Evolutionary conservation across 1,140 invertebrate species (phyloP).

Genomic region (Meloidogyne floridensis): DNA sequence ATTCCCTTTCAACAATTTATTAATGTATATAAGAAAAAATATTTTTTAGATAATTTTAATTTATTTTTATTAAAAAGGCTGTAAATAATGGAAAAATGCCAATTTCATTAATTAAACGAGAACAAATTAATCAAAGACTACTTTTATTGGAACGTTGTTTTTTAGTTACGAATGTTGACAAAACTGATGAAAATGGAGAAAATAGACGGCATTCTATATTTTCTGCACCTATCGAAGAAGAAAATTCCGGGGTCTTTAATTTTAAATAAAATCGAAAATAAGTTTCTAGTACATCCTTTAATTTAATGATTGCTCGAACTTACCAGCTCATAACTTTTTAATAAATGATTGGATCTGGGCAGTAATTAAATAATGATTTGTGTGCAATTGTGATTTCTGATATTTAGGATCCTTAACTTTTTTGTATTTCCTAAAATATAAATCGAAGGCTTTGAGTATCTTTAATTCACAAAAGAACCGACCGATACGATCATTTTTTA

Average conservation of each 20-base stretch:
- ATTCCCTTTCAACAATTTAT: constrained; percentile 33
- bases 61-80: constrained; percentile 17
- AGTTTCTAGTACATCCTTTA: no score
- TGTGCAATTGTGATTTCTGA: no score
- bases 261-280: not conserved
- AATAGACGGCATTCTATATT: constrained; percentile 32
- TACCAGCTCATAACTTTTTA: no score
- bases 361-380: no score
- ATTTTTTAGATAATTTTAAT: constrained; percentile 6
- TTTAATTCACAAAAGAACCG: no score
- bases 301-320: no score
- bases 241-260: constrained; percentile 3
- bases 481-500: no score
- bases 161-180: constrained; percentile 9
- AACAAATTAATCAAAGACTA: constrained; percentile 37
- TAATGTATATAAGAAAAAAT: constrained; percentile 26
- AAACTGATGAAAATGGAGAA: not conserved
- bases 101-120: constrained; percentile 25
- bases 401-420: no score
- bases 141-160: constrained; percentile 34
- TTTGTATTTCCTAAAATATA: no score
- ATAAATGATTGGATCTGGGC: no score
- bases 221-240: constrained; percentile 26
- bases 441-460: no score
- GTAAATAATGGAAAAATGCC: constrained; percentile 34